Evolutionary conservation across 2,888 invertebrate species (phyloP).

Genomic region (Atrina japonica): DNA sequence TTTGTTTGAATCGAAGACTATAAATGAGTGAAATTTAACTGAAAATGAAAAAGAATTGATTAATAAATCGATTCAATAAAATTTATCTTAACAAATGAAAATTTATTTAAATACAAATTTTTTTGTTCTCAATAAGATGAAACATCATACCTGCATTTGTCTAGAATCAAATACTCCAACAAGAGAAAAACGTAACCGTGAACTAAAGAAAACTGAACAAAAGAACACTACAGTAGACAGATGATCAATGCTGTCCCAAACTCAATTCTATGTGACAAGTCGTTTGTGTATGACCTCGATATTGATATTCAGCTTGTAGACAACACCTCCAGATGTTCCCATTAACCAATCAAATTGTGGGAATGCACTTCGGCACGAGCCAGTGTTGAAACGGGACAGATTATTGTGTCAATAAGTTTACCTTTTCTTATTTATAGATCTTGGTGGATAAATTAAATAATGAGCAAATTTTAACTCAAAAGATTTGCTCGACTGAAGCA

Average conservation of each 20-base stretch:
- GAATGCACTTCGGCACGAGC: constrained; percentile 41
- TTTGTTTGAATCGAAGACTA: constrained; percentile 9
- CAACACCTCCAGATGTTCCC: constrained; percentile 48
- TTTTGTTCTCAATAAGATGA: too few species aligned
- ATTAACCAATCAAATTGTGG: constrained; percentile 39
- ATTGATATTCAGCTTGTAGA: constrained; percentile 6
- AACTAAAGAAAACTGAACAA: constrained; percentile 21
- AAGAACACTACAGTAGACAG: constrained; percentile 20
- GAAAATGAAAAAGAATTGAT: constrained; percentile 13
- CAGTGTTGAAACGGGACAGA: not conserved
- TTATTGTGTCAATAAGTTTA: too few species aligned
- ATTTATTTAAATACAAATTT: too few species aligned
- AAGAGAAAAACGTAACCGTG: not conserved
- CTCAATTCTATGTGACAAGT: constrained; percentile 11
- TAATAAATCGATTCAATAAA: too few species aligned
- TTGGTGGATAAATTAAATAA: too few species aligned
- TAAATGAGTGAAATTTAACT: constrained; percentile 7
- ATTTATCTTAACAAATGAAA: too few species aligned
- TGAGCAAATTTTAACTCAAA: too few species aligned
- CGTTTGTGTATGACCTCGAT: too few species aligned
- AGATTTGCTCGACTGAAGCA: too few species aligned
- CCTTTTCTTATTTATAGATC: too few species aligned
- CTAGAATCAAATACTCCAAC: not conserved
- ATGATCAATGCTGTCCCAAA: constrained; percentile 26
- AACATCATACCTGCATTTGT: constrained; percentile 14